Evolutionary conservation across 2,113 vertebrate species (phyloP), one percentile per base, ranked within the genome.

Genomic region (Ciconia maguari): DNA sequence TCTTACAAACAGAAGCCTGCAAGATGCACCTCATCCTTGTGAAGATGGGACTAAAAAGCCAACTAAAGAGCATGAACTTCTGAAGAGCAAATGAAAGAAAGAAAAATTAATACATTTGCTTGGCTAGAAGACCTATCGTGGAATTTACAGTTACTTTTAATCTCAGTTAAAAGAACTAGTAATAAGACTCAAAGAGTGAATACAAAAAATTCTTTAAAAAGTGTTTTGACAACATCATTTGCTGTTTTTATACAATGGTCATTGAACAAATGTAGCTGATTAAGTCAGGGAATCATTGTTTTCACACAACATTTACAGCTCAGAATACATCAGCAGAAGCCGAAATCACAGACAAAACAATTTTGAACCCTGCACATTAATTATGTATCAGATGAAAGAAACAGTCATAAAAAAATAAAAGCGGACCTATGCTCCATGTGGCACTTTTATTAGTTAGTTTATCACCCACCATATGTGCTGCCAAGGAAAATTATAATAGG

Each of bases 391-490:
- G 94, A 96, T 93, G 94, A 96, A 97, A 93, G 82, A 96, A 97
- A 96, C 9, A 83, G 68, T 71, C 32, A 36, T 96, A 96, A 97
- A 97, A 97, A 97, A 96, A 92, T 69, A 93, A 96, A 97, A 97
- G 91, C 44, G 9, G 92, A 96, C 91, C 94, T 94, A 55, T 96
- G 94, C 13, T 98, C 71, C 87, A 85, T 68, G 95, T 89, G 95
- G 68, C 92, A 97, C 75, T 93, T 98, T 98, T 97, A 98, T 97
- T 95, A 93, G 95, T 94, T 93, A 97, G 90, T 98, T 98, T 97
- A 98, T 97, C 94, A 97, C 77, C 69, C 58, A 48, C 96, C 92
- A 90, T 97, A 97, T 97, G 96, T 60, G 72, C 94, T 96, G 94
- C 92, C 96, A 90, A 90, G 81, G 84, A 96, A 97, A 97, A 97